A percentile compares a stretch with the other conserved stretches of the same genome.
These are phyloP conservation scores for Cepaea hortensis DNA, from an alignment of 2,888 invertebrate genomes.

Conservation along the genomic window DNA sequence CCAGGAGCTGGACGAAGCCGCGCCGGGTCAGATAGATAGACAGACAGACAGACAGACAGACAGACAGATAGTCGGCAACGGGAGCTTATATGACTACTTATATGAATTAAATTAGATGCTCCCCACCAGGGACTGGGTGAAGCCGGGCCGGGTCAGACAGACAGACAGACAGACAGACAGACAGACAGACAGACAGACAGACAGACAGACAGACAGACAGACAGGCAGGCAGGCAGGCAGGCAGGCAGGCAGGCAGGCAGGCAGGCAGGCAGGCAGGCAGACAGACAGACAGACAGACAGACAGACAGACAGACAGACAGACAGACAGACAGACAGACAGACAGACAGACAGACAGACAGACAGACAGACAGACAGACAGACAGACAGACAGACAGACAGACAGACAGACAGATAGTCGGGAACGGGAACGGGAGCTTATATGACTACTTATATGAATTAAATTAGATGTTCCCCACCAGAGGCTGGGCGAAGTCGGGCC, in stretches of 20 bases:
- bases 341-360: neutral
- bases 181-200: neutral
- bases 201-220: neutral
- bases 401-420: neutral
- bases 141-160: no score
- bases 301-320: conserved; percentile 21
- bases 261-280: neutral
- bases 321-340: neutral
- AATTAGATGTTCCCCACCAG: no score
- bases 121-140: no score
- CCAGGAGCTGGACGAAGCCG: no score
- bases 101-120: no score
- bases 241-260: neutral
- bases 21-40: no score
- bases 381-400: neutral
- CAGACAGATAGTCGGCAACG: no score
- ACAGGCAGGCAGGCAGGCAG: neutral
- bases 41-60: no score
- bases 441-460: no score
- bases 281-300: neutral
- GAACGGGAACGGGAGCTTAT: neutral
- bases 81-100: no score
- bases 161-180: neutral
- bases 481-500: no score
- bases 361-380: neutral